Conservation (phyloP, 1,140 invertebrate species). For the Phenacoccus solenopsis region DNA sequence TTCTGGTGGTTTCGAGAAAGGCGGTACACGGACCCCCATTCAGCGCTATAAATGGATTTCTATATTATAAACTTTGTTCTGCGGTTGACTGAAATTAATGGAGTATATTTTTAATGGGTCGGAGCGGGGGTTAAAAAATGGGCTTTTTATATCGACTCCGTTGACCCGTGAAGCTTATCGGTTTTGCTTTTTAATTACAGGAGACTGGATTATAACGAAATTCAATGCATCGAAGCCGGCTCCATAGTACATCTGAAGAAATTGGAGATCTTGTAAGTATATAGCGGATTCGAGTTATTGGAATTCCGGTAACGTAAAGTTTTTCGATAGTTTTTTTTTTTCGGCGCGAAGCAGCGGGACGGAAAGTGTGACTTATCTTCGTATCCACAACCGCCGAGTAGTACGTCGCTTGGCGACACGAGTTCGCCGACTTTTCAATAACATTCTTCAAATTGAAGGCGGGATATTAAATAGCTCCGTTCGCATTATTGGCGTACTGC, state of each 20-base stretch:
- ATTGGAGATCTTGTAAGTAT: slow-evolving; percentile 76
- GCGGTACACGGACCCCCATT: no score
- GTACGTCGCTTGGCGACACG: no score
- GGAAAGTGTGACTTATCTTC: no score
- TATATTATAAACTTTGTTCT: slow-evolving; percentile 5
- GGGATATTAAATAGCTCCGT: no score
- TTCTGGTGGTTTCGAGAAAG: no score
- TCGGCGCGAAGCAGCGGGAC: no score
- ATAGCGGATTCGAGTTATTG: neutral
- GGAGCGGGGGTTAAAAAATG: slow-evolving; percentile 12
- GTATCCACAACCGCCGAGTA: no score
- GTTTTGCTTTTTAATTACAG: slow-evolving; percentile 41
- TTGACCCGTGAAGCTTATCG: neutral
- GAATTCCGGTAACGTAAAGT: no score
- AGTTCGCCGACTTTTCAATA: no score
- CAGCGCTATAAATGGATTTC: slow-evolving; percentile 10
- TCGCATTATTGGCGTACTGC: no score
- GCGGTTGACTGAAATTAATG: neutral
- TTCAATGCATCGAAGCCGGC: slow-evolving; percentile 83
- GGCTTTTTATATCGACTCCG: neutral
- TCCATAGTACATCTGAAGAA: slow-evolving; percentile 69
- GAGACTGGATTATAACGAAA: slow-evolving; percentile 84
- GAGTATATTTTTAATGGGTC: neutral
- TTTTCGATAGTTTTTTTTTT: no score
- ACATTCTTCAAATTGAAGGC: no score